Evolutionary conservation across 1,140 invertebrate species (phyloP), one percentile per base, ranked within the genome.

Genomic region (Heterodera schachtii): DNA sequence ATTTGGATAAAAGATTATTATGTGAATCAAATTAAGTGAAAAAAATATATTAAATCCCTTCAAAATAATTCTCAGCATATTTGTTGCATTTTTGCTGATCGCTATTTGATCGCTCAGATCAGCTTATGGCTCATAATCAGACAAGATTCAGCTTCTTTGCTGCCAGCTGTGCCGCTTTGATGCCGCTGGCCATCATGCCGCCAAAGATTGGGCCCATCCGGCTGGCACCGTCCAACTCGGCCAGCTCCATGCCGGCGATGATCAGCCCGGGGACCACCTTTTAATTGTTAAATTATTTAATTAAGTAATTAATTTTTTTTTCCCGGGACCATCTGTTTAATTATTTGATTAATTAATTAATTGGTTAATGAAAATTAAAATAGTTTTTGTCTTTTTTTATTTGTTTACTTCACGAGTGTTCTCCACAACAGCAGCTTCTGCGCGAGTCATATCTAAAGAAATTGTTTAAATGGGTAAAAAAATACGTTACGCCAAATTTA

Each of bases 161-260:
- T 64, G 57, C 57, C 57, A 64, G 57, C 57, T 64, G 57, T 11
- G 69, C 31, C 69, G 69, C 69, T 43, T 71, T 71, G 69, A 71
- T 71, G 69, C 69, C 69, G 69, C 69, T 71, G 41, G 44, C 41
- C 41, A 71, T 43, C 69, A 71, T 71, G 69, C 41, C 69, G 31
- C 69, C 69, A 46, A 71, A 71, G 11, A 46, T 71, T 13, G 69
- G 69, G 9, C 69, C 69, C 69, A 71, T 71, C 9, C 69, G 69
- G 69, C 19, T 71, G 69, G 69, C 31, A 46, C 69, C 69, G 31
- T 71, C 69, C 69, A 71, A 13, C 69, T 71, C 69, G 19, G 69
- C 69, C 69, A 71, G 43, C 69, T 71, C 69, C 69, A 71, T 71
- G 69, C 69, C 69, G 69, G 41, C 69, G 8, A 71, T 21, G 11